A percentile compares a stretch with the other conserved stretches of the same genome.
Conservation (phyloP, 2,113 vertebrate genomes). For the Vicugna pacos region DNA sequence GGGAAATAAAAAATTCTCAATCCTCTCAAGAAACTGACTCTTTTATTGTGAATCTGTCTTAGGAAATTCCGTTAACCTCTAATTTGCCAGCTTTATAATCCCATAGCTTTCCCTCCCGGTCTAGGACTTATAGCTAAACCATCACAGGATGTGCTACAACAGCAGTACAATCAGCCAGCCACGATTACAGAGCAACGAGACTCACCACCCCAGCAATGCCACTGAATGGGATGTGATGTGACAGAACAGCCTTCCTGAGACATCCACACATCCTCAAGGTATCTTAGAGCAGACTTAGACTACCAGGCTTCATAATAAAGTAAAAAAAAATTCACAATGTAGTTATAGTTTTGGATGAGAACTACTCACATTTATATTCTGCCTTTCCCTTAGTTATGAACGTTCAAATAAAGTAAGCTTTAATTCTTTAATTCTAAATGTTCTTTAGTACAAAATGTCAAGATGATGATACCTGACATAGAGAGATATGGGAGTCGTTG, state of each 20-base stretch:
- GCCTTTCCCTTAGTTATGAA: neutral
- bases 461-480: neutral
- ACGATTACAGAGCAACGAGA: neutral
- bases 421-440: neutral
- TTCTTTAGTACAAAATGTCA: neutral
- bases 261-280: neutral
- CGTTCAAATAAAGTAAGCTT: neutral
- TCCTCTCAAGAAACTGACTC: neutral
- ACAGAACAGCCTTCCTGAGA: neutral
- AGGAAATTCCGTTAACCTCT: conserved; percentile 6
- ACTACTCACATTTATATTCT: neutral
- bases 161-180: neutral
- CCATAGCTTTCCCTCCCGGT: neutral
- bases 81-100: neutral
- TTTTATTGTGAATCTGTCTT: neutral
- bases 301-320: neutral
- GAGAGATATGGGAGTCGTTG: neutral
- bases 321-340: neutral
- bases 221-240: neutral
- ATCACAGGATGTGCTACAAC: neutral
- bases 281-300: neutral
- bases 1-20: conserved; percentile 29
- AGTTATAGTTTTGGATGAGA: neutral
- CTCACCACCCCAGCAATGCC: no score
- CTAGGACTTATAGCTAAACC: neutral